Evolutionary conservation across 2,888 invertebrate species (phyloP), one percentile per base, ranked within the genome.

Genomic region (Amphipoea oculea): DNA sequence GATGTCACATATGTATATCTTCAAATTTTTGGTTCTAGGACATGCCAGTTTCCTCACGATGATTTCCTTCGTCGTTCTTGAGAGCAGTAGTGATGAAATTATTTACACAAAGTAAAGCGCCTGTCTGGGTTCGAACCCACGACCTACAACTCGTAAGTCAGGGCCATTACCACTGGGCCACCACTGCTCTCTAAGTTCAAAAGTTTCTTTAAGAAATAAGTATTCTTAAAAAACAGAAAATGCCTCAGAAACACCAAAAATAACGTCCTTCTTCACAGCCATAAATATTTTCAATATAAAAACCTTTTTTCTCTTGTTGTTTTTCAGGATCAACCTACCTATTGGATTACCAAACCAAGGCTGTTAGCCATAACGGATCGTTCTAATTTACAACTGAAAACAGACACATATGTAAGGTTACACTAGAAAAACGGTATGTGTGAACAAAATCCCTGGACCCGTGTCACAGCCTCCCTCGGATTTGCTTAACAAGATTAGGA

Each of bases 401-500:
- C 57, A 67, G 29, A 71, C 57, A 71, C 72, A 77, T 65, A 62
- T 66, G 75, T 82, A 68, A 67, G 70, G 73, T 63, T 72, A 76
- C 65, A 74, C 72, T 85, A 86, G 73, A 80, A 90, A 91, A 92
- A 90, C 84, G 89, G 89, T 86, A 89, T 88, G 91, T 92, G 94
- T 92, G 91, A 92, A 94, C 92, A 90, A 81, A 84, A 91, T 89
- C 88, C 89, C 82, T 80, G 88, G 89, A 94, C 95, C 95, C 95
- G 85, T 92, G 95, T 95, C 94, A 94, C 88, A 88, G 90, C 87
- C 89, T 90, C 91, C 90, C 89, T 89, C 86, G 95, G 95, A 95
- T 96, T 95, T 95, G 93, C 91, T 92, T 95, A 96, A 96, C 95
- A 92, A 95, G 96, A 96, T 96, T 95, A 96, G 89, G 92, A 91